These are phyloP conservation scores for Aricia artaxerxes DNA, from an alignment of 2,888 invertebrate species.

Conservation along the genomic window DNA sequence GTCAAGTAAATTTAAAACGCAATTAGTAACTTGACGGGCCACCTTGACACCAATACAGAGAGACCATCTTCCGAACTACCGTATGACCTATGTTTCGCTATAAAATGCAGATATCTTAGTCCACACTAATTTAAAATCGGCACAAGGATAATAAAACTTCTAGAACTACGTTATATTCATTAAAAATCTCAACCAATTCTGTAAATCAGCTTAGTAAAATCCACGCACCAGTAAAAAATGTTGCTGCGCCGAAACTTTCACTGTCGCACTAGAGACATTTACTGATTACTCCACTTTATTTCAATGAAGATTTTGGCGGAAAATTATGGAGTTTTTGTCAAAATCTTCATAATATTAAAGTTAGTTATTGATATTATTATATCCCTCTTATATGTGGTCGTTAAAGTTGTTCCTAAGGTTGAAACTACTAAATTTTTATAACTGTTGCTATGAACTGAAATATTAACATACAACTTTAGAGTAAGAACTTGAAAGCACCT, in stretches of 20 bases:
- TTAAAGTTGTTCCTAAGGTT: not conserved
- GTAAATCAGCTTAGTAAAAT: not conserved
- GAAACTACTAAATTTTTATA: too few species aligned
- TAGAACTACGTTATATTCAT: not conserved
- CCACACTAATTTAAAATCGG: not conserved
- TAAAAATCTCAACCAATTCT: not conserved
- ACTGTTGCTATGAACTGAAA: not conserved
- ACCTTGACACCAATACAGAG: constrained; percentile 71
- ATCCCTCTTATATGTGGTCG: too few species aligned
- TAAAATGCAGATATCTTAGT: not conserved
- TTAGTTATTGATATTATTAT: too few species aligned
- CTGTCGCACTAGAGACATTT: too few species aligned
- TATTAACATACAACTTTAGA: not conserved
- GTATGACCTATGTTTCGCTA: constrained; percentile 9
- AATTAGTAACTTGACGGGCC: constrained; percentile 68
- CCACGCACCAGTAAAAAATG: not conserved
- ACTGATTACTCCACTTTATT: too few species aligned
- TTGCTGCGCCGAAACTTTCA: too few species aligned
- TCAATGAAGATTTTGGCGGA: too few species aligned
- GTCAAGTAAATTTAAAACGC: constrained; percentile 78
- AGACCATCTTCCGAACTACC: constrained; percentile 19
- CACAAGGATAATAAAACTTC: not conserved
- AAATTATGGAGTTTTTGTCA: too few species aligned
- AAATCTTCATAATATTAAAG: too few species aligned
- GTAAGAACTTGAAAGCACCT: constrained; percentile 15